Evolutionary conservation across 2,888 invertebrate species (phyloP).

Genomic region (Lasioglossum calceatum): DNA sequence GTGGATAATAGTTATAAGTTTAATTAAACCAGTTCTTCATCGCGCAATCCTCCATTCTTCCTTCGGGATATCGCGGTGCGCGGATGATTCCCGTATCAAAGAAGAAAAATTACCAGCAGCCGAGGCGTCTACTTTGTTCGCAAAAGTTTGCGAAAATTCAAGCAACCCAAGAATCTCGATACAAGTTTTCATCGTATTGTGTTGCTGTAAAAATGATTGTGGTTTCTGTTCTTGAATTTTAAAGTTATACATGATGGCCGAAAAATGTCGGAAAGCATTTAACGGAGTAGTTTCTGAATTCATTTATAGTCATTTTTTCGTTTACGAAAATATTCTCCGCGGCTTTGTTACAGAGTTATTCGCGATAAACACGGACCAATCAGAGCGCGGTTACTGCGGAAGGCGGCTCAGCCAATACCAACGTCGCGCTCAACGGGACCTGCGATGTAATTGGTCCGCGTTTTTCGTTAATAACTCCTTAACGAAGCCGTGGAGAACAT

Average conservation of each 20-base stretch:
- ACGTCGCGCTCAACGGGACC: too few species aligned
- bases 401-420: too few species aligned
- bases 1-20: slow-evolving; percentile 77
- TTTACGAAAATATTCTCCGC: too few species aligned
- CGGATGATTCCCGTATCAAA: slow-evolving; percentile 52
- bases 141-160: not conserved
- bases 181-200: slow-evolving; percentile 13
- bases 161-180: not conserved
- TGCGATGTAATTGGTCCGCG: too few species aligned
- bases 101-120: slow-evolving; percentile 49
- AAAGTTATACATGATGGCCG: not conserved
- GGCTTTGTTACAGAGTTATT: too few species aligned
- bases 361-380: too few species aligned
- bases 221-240: not conserved
- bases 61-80: slow-evolving; percentile 45
- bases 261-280: too few species aligned
- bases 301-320: too few species aligned
- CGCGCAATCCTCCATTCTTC: slow-evolving; percentile 43
- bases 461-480: too few species aligned
- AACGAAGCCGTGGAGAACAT: too few species aligned
- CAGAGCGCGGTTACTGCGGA: too few species aligned
- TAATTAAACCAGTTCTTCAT: slow-evolving; percentile 72
- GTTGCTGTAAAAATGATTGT: not conserved
- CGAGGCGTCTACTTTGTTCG: not conserved
- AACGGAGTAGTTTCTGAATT: too few species aligned